Conservation (phyloP, 2,888 invertebrate species). For the Metallyticus violacea region DNA sequence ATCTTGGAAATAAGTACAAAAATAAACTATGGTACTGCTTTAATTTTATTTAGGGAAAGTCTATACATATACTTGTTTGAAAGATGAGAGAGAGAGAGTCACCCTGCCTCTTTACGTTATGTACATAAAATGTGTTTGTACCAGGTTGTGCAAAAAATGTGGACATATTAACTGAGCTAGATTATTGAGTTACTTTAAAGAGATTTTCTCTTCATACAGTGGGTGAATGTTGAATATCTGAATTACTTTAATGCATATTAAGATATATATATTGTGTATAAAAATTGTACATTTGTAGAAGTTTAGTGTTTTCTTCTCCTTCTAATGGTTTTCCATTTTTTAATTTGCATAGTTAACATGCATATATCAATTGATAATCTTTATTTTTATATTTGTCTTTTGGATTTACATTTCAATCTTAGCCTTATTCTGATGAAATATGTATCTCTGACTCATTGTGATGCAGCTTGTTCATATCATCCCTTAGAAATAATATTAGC, state of each 20-base stretch:
- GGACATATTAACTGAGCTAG: too few relatives aligned
- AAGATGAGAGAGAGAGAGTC: too few relatives aligned
- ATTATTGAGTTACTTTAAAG: background rate
- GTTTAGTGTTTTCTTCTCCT: background rate
- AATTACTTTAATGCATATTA: background rate
- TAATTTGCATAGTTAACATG: background rate
- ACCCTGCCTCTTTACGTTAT: background rate
- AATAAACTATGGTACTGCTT: background rate
- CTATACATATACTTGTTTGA: too few relatives aligned
- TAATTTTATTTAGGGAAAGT: background rate
- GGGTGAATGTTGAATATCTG: background rate
- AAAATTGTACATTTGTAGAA: background rate
- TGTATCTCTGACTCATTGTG: background rate
- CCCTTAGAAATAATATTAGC: background rate
- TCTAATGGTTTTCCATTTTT: background rate
- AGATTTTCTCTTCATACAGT: background rate
- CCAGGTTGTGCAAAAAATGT: background rate
- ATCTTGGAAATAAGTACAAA: background rate
- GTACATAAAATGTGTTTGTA: background rate
- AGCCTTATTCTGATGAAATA: background rate
- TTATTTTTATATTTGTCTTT: background rate
- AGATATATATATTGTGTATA: background rate
- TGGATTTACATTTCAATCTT: background rate
- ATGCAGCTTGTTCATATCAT: background rate
- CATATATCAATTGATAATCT: background rate